Evolutionary conservation across 2,888 invertebrate genomes (phyloP).

Genomic region (Heliconius charithonia): DNA sequence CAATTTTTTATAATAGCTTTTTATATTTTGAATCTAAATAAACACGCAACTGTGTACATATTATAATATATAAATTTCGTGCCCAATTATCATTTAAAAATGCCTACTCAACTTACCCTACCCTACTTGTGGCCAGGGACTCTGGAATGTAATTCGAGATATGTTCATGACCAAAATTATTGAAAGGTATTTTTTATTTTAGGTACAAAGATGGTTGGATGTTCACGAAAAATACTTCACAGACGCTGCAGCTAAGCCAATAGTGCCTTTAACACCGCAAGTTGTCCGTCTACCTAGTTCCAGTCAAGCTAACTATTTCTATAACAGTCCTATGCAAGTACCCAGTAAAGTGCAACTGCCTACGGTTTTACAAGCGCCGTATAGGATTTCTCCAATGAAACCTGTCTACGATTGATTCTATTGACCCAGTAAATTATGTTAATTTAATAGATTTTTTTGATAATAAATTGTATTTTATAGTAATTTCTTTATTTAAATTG

Average conservation of each 20-base stretch:
- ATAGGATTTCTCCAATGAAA: constrained; percentile 44
- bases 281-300: constrained; percentile 35
- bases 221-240: constrained; percentile 52
- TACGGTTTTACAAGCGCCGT: constrained; percentile 39
- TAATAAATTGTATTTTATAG: not conserved
- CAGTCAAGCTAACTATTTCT: constrained; percentile 34
- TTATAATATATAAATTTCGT: no score
- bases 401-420: constrained; percentile 35
- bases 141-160: no score
- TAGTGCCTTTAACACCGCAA: constrained; percentile 2
- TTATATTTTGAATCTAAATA: no score
- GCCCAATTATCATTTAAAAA: no score
- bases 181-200: constrained; percentile 26
- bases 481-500: not conserved
- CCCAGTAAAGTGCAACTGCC: constrained; percentile 31
- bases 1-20: no score
- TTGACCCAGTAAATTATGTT: constrained; percentile 2
- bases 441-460: not conserved
- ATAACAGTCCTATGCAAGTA: constrained; percentile 24
- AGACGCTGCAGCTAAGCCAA: constrained; percentile 2
- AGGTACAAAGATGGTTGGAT: constrained; percentile 54
- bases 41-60: no score
- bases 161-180: not conserved
- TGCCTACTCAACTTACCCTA: no score
- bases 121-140: no score